Evolutionary conservation across 1,140 invertebrate genomes (phyloP), one percentile per base, ranked within the genome.

Genomic region (Catajapyx aquilonaris): DNA sequence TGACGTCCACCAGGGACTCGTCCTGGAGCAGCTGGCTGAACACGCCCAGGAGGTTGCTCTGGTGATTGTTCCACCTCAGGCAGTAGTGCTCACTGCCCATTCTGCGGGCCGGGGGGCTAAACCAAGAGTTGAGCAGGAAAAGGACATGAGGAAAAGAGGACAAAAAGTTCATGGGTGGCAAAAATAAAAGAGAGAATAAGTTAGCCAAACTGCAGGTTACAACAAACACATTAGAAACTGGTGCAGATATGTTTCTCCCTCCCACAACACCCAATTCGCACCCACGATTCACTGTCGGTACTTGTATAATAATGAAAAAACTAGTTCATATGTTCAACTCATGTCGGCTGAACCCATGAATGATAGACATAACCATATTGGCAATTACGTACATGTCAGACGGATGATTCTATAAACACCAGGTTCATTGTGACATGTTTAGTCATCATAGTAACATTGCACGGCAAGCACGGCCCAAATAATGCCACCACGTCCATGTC

Each of bases 31-130:
- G 75, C 69, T 86, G 81, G 71, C 80, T 84, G 73, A 86, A 87
- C 62, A 85, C 81, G 63, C 79, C 78, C 68, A 86, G 71, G 65
- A 86, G 72, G 71, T 86, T 86, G 71, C 77, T 84, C 75, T 84
- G 80, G 80, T 84, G 80, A 81, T 85, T 84, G 73, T 84, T 85
- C 80, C 80, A 84, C 75, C 80, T 80, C 68, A 85, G 76, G 73
- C 80, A 84, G 74, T 84, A 85, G 69, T 84, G 80, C 76, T 84
- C 79, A 81, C 80, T 84, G 78, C 79, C 80, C 78, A 81, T 81
- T 28, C 23, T 28, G 23, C 13, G 23, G 23, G 23, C 23, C 23
- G 23, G 23, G 23, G 23, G 7, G 7, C 7, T 9, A 28, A 28
- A 13, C 7, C 7, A 13, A 28, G 13, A 28, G 13, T 9, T 28